These are phyloP conservation scores for Hippasteria phrygiana DNA, from an alignment of 53 echinoderm and acorn worm genomes.

Conservation along the genomic window DNA sequence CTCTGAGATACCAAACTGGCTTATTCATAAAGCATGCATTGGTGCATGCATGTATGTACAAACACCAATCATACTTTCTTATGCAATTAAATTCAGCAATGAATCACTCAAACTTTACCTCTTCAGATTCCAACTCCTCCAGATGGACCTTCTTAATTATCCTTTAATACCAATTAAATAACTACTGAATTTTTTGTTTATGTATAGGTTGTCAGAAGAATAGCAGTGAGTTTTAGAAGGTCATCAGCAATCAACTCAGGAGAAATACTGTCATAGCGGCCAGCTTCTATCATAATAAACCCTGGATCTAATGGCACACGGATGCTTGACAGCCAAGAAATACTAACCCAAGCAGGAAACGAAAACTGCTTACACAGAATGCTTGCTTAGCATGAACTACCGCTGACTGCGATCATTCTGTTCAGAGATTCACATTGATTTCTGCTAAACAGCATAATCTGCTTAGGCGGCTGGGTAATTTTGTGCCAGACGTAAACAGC, in stretches of 20 bases:
- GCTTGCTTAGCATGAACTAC: neutral
- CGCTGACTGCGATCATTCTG: neutral
- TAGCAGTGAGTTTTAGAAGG: neutral
- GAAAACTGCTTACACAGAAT: neutral
- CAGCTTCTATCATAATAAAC: neutral
- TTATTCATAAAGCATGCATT: too few species aligned
- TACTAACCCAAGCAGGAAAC: neutral
- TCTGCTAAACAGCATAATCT: neutral
- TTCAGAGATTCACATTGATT: neutral
- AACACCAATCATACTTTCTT: too few species aligned
- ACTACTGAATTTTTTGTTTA: neutral
- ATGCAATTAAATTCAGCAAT: neutral
- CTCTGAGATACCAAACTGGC: too few species aligned
- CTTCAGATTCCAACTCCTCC: neutral
- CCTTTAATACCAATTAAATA: neutral
- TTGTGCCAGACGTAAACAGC: conserved; percentile 25
- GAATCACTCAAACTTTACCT: neutral
- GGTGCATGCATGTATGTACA: too few species aligned
- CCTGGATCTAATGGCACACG: neutral
- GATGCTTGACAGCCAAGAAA: neutral
- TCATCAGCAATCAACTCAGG: neutral
- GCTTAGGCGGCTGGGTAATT: conserved; percentile 1
- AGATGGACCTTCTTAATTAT: neutral
- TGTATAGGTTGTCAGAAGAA: neutral
- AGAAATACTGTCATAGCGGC: neutral